Evolutionary conservation across 2,113 vertebrate species (phyloP), one percentile per base, ranked within the genome.

Genomic region (Anhinga anhinga): DNA sequence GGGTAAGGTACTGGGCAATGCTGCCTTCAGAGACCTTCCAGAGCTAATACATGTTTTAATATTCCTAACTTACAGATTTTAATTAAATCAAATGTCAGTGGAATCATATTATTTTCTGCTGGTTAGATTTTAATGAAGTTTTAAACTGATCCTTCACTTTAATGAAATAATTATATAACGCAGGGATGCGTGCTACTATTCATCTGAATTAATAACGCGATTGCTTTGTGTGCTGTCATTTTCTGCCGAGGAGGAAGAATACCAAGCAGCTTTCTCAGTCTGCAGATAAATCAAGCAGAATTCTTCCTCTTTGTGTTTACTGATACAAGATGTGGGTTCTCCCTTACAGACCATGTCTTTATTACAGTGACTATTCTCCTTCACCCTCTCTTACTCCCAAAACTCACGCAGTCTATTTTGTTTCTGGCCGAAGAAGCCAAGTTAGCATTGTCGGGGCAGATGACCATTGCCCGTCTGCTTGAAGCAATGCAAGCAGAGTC

Each of bases 81-180:
- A 85, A 97, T 95, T 95, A 95, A 97, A 87, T 93, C 62, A 94
- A 94, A 80, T 95, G 74, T 69, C 88, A 94, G 53, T 69, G 73
- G 86, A 97, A 97, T 96, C 36, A 29, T 74, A 63, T 95, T 97
- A 63, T 91, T 95, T 95, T 93, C 12, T 2, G 74, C 52, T 79
- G 66, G 65, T 83, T 95, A 67, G 81, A 88, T 94, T 96, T 87
- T 92, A 96, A 96, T 95, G 88, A 85, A 82, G 61, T 94, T 96
- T 96, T 93, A 92, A 93, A 86, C 36, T 11, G 66, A 94, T 95
- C 86, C 65, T 90, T 93, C 77, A 69, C 40, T 94, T 79, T 67
- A 93, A 87, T 93, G 65, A 89, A 96, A 79, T 82, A 92, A 95
- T 93, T 76, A 84, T 44, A 44, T 94, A 66, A 93, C 1, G 2